These are phyloP conservation scores for Drosophila chauvacae DNA, from an alignment of 1,140 invertebrate genomes.

Conservation along the genomic window DNA sequence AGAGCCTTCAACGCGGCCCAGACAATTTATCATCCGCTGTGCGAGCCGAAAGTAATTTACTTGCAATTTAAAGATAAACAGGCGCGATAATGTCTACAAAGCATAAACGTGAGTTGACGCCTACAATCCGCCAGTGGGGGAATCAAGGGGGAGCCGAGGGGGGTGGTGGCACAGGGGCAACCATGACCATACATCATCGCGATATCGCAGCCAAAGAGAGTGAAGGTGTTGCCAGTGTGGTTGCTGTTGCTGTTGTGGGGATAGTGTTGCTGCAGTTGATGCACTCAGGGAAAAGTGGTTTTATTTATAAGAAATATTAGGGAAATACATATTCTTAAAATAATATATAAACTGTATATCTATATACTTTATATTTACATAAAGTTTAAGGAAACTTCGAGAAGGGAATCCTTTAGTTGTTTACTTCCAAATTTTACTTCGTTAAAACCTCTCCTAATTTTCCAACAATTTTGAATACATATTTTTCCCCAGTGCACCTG, in stretches of 20 bases:
- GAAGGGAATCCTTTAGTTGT: background rate
- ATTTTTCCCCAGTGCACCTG: background rate
- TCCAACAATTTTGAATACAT: background rate
- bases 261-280: slow-evolving; percentile 18
- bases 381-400: too few relatives aligned
- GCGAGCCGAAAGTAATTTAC: slow-evolving; percentile 82
- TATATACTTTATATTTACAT: background rate
- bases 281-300: background rate
- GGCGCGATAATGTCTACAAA: slow-evolving; percentile 83
- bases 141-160: background rate
- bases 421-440: background rate
- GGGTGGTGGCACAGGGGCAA: slow-evolving; percentile 10
- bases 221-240: slow-evolving; percentile 70
- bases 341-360: too few relatives aligned
- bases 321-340: background rate
- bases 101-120: slow-evolving; percentile 84
- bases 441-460: background rate
- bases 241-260: slow-evolving; percentile 41
- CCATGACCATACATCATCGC: slow-evolving; percentile 75
- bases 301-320: too few relatives aligned
- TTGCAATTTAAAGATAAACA: slow-evolving; percentile 84
- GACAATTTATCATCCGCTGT: slow-evolving; percentile 76
- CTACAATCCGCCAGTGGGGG: slow-evolving; percentile 66
- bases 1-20: slow-evolving; percentile 71
- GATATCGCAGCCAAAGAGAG: slow-evolving; percentile 69